Evolutionary conservation across 2,113 vertebrate genomes (phyloP).

Genomic region (Grammomys surdaster): DNA sequence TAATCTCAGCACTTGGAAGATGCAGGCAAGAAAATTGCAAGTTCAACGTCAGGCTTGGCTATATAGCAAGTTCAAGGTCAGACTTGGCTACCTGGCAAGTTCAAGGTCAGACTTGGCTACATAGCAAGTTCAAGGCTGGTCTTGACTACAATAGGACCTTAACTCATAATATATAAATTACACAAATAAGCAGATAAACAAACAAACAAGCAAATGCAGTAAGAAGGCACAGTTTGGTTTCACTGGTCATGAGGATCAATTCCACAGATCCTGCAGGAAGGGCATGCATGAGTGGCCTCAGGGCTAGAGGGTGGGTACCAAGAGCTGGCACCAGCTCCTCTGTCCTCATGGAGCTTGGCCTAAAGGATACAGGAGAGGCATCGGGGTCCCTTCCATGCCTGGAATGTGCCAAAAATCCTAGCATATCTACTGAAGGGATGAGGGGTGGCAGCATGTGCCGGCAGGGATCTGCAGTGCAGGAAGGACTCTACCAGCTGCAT

Average conservation of each 20-base stretch:
- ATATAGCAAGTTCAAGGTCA: not conserved
- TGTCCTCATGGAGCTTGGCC: too few species aligned
- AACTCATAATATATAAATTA: not conserved
- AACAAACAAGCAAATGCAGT: too few species aligned
- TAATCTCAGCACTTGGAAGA: not conserved
- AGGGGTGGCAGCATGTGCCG: too few species aligned
- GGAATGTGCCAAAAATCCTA: not conserved
- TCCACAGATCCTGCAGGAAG: not conserved
- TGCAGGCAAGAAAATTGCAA: not conserved
- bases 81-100: not conserved
- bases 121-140: not conserved
- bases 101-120: not conserved
- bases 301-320: not conserved
- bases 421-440: not conserved
- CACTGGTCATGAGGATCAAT: not conserved
- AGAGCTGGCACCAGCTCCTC: rapidly evolving
- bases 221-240: not conserved
- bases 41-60: not conserved
- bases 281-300: not conserved
- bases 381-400: not conserved
- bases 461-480: not conserved
- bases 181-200: not conserved
- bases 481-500: not conserved
- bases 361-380: not conserved
- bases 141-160: not conserved